These are phyloP conservation scores for Drosophila kurseongensis DNA, from an alignment of 1,140 invertebrate species.

Conservation along the genomic window DNA sequence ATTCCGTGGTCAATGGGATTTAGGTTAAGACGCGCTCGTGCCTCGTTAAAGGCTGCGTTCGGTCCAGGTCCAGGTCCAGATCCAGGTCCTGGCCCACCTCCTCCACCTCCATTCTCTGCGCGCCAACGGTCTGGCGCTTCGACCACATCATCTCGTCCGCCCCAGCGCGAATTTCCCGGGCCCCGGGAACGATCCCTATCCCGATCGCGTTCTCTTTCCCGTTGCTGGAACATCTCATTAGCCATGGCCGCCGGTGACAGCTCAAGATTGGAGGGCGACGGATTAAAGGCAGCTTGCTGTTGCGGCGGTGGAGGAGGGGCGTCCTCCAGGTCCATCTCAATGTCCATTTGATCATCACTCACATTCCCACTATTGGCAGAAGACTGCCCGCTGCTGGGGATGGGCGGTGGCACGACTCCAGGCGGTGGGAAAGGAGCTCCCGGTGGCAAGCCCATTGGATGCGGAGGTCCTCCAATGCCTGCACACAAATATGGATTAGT, in stretches of 20 bases:
- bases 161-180: conserved; percentile 62
- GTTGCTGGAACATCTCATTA: conserved; percentile 63
- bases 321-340: conserved; percentile 87
- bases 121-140: conserved; percentile 65
- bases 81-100: conserved; percentile 38
- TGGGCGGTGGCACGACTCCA: conserved; percentile 53
- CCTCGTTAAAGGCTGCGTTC: conserved; percentile 63
- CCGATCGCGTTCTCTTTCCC: conserved; percentile 25
- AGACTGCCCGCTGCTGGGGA: conserved; percentile 26
- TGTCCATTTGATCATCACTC: conserved; percentile 88
- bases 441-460: conserved; percentile 77
- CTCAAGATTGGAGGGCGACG: conserved; percentile 55
- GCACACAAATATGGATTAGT: conserved; percentile 57
- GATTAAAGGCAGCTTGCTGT: conserved; percentile 74
- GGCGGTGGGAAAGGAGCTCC: conserved; percentile 85
- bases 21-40: conserved; percentile 64
- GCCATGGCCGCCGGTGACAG: conserved; percentile 37
- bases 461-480: conserved; percentile 84
- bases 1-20: conserved; percentile 67
- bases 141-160: conserved; percentile 61
- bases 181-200: conserved; percentile 57
- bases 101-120: conserved; percentile 57
- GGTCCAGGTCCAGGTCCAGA: conserved; percentile 22
- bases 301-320: conserved; percentile 42
- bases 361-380: conserved; percentile 45